Evolutionary conservation across 1,140 invertebrate species (phyloP).

Genomic region (Maconellicoccus hirsutus): DNA sequence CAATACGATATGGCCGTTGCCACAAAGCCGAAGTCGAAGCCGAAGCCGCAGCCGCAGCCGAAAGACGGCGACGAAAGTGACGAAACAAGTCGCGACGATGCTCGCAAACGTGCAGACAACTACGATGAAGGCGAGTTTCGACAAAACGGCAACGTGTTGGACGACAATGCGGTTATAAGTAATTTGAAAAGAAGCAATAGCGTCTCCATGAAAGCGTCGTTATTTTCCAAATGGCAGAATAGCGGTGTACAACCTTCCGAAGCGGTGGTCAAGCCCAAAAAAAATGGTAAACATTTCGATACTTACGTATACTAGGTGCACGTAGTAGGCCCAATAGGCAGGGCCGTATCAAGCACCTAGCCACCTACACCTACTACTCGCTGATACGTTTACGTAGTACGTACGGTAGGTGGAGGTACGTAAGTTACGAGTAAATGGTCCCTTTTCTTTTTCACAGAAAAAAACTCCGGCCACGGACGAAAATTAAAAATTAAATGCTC

Average conservation of each 20-base stretch:
- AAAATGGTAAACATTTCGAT: neutral
- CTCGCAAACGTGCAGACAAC: no score
- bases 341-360: no score
- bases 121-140: no score
- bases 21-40: neutral
- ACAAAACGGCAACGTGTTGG: constrained; percentile 17
- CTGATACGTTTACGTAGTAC: no score
- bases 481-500: constrained; percentile 5
- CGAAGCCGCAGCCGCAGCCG: neutral
- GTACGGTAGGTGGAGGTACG: no score
- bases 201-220: constrained; percentile 45
- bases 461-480: neutral
- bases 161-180: constrained; percentile 27
- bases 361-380: no score
- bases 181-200: constrained; percentile 44
- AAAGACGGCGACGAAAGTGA: no score
- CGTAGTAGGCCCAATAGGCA: no score
- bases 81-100: no score
- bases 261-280: constrained; percentile 31
- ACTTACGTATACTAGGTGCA: no score
- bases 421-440: no score
- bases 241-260: constrained; percentile 37
- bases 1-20: neutral
- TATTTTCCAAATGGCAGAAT: constrained; percentile 49
- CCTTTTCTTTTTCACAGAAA: neutral